These are phyloP conservation scores for western clawed frog (Xenopus tropicalis) DNA, from an alignment of 2,113 vertebrate species.

Conservation along the genomic window UCB_Xtro_10.0 CM004446.2:128425001-128425500, in stretches of 20 bases:
- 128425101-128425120: too few relatives aligned
- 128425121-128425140: too few relatives aligned
- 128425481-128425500: background rate
- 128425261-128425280: conserved; percentile 20
- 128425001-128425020: too few relatives aligned
- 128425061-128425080: too few relatives aligned
- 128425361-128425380: conserved; percentile 25
- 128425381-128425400: background rate
- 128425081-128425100: too few relatives aligned
- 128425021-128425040: too few relatives aligned
- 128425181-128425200: too few relatives aligned
- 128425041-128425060: too few relatives aligned
- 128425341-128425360: conserved; percentile 24
- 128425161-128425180: background rate
- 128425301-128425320: conserved; percentile 9
- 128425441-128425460: background rate
- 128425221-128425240: background rate
- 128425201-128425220: background rate
- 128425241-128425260: background rate
- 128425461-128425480: background rate
- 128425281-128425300: background rate
- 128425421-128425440: background rate
- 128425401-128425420: conserved; percentile 17
- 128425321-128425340: background rate
- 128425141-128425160: too few relatives aligned